Evolutionary conservation across 2,113 vertebrate genomes (phyloP).

Genomic region (Gila orcuttii): DNA sequence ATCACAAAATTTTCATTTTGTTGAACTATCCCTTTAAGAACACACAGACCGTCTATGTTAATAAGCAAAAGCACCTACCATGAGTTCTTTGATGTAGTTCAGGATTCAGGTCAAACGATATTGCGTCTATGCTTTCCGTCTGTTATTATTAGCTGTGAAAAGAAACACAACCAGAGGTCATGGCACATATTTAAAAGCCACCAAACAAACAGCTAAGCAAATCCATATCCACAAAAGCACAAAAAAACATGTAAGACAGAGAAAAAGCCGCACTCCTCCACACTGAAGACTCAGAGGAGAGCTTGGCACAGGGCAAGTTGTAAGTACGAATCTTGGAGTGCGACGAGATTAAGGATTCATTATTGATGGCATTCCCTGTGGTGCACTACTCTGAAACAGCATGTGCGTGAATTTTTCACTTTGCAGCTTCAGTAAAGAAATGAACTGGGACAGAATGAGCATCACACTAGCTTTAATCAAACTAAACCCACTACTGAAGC

Average conservation of each 20-base stretch:
- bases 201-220: background rate
- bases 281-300: constrained; percentile 57
- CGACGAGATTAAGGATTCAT: constrained; percentile 64
- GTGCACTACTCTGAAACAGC: constrained; percentile 64
- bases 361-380: constrained; percentile 69
- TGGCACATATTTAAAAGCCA: constrained; percentile 35
- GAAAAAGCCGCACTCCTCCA: constrained; percentile 29
- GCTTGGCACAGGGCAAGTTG: constrained; percentile 54
- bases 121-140: constrained; percentile 63
- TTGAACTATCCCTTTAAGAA: background rate
- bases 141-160: constrained; percentile 74
- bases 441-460: constrained; percentile 60
- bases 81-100: constrained; percentile 65
- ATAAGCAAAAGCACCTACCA: constrained; percentile 64
- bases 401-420: constrained; percentile 68
- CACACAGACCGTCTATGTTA: background rate
- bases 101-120: constrained; percentile 68
- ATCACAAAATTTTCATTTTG: background rate
- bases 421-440: constrained; percentile 63
- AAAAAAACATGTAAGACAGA: background rate
- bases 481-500: constrained; percentile 42
- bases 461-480: constrained; percentile 53
- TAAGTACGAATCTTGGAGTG: constrained; percentile 67
- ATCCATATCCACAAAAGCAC: background rate
- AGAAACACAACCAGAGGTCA: constrained; percentile 61